These are phyloP conservation scores for Metaphire vulgaris DNA, from an alignment of 1,140 invertebrate species.

Conservation along the genomic window DNA sequence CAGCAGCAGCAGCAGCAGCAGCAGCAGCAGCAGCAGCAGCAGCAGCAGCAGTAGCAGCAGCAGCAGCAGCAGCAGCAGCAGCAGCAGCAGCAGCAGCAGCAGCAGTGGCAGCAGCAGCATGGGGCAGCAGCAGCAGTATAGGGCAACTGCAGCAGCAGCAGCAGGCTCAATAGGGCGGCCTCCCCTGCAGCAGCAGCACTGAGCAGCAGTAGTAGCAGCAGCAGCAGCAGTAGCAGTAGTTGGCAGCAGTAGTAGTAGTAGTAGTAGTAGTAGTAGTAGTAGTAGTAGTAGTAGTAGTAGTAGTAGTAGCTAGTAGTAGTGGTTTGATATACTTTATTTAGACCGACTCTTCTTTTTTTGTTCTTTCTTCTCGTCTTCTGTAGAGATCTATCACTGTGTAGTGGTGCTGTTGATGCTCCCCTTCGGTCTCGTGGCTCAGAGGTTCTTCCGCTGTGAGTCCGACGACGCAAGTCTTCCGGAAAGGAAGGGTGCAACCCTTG, in stretches of 20 bases:
- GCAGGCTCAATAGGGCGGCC: too few relatives aligned
- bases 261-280: neutral
- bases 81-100: too few relatives aligned
- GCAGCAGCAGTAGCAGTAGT: neutral
- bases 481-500: too few relatives aligned
- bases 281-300: neutral
- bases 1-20: too few relatives aligned
- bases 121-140: too few relatives aligned
- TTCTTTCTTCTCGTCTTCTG: neutral
- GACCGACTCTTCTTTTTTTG: neutral
- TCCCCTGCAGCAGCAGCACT: too few relatives aligned
- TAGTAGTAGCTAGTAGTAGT: too few relatives aligned
- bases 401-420: conserved; percentile 10
- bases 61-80: too few relatives aligned
- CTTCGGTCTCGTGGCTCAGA: neutral
- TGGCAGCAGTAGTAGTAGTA: neutral
- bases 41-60: too few relatives aligned
- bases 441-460: neutral
- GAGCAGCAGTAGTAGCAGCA: neutral
- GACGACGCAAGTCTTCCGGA: neutral
- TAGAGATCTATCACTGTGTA: neutral
- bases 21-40: too few relatives aligned
- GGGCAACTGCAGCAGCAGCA: too few relatives aligned
- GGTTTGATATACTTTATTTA: conserved; percentile 5
- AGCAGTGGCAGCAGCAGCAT: too few relatives aligned